Evolutionary conservation across 2,888 invertebrate species (phyloP).

Genomic region (Catocala nupta): DNA sequence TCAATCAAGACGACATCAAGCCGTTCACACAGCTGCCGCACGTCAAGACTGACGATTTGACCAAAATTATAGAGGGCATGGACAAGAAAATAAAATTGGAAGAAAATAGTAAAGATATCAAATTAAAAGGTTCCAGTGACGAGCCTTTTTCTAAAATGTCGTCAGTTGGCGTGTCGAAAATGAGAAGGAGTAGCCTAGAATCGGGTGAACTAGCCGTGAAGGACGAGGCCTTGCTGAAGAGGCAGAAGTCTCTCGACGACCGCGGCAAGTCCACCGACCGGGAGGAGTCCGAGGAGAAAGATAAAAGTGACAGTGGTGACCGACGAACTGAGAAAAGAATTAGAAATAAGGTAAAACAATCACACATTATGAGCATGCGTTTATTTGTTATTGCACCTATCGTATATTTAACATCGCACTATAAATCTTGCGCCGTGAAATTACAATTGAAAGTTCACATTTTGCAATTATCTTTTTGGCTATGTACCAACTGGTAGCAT

Average conservation of each 20-base stretch:
- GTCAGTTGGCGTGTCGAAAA: constrained; percentile 53
- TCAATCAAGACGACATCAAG: constrained; percentile 80
- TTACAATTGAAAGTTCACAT: too few relatives aligned
- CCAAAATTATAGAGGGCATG: constrained; percentile 80
- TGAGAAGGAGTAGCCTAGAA: constrained; percentile 78
- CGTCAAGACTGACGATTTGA: constrained; percentile 82
- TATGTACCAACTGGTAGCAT: too few relatives aligned
- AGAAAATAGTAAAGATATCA: constrained; percentile 56
- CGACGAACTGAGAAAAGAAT: constrained; percentile 89
- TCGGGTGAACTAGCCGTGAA: constrained; percentile 68
- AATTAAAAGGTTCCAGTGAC: constrained; percentile 72
- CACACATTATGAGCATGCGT: neutral
- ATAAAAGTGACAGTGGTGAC: constrained; percentile 83
- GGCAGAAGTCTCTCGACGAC: constrained; percentile 88
- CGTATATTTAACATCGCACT: neutral
- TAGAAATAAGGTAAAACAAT: constrained; percentile 87
- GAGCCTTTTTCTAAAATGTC: constrained; percentile 66
- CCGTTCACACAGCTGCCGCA: constrained; percentile 84
- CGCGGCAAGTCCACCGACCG: constrained; percentile 86
- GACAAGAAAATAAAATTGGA: constrained; percentile 78
- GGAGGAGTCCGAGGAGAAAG: constrained; percentile 85
- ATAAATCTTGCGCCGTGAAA: too few relatives aligned
- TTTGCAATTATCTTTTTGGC: too few relatives aligned
- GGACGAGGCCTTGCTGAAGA: constrained; percentile 75
- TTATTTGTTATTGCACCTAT: neutral